Evolutionary conservation across 2,113 vertebrate genomes (phyloP).

Genomic region (Etia nguti): DNA sequence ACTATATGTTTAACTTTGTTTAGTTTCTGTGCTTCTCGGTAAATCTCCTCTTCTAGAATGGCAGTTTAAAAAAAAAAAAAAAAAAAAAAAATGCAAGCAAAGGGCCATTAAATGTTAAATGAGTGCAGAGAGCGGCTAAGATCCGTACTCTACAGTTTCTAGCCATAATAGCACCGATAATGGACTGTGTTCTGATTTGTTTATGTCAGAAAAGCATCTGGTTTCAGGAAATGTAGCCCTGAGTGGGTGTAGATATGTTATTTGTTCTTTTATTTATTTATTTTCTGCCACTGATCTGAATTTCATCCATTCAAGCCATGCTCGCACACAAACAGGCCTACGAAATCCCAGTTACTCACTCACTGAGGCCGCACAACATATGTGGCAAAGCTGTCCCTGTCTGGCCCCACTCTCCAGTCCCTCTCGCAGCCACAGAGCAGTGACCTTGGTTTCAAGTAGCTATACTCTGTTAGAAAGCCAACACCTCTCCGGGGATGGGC

Average conservation of each 20-base stretch:
- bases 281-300: conserved; percentile 28
- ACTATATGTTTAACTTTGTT: not conserved
- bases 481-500: conserved; percentile 72
- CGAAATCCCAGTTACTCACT: not conserved
- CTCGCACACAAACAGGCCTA: not conserved
- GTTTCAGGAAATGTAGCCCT: conserved; percentile 54
- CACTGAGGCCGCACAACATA: not conserved
- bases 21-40: not conserved
- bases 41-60: not conserved
- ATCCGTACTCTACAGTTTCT: conserved; percentile 34
- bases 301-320: not conserved
- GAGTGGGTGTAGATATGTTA: conserved; percentile 21
- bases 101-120: conserved; percentile 10
- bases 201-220: conserved; percentile 51
- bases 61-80: not conserved
- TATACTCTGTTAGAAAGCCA: conserved; percentile 71
- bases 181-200: conserved; percentile 50
- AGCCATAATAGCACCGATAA: conserved; percentile 46
- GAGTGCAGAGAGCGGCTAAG: not conserved
- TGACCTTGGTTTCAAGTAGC: conserved; percentile 77
- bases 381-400: conserved; percentile 33
- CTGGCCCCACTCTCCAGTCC: conserved; percentile 39
- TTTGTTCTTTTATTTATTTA: not conserved
- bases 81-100: not conserved
- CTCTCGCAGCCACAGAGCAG: conserved; percentile 50